Evolutionary conservation across 2,797 vertebrate species (phyloP).

Genomic region (Phataginus tetradactyla): DNA sequence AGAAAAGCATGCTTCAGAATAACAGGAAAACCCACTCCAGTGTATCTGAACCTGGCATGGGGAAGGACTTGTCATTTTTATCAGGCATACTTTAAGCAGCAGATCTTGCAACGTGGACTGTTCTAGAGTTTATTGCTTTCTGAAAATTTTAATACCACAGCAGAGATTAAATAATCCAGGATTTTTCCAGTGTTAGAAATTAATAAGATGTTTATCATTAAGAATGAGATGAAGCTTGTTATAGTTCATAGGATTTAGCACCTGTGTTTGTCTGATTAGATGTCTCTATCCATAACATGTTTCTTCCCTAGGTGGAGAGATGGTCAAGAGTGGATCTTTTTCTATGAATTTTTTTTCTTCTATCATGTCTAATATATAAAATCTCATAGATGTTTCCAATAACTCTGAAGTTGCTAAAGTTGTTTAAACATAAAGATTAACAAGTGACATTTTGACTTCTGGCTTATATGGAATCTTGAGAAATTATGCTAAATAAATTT

Average conservation of each 20-base stretch:
- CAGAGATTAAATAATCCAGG: conserved; percentile 80
- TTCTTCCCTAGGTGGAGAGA: neutral
- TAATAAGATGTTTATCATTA: conserved; percentile 66
- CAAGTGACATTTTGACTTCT: conserved; percentile 39
- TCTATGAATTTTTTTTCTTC: conserved; percentile 27
- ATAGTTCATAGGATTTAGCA: conserved; percentile 47
- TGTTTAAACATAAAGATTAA: conserved; percentile 27
- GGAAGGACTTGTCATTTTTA: conserved; percentile 62
- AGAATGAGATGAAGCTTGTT: conserved; percentile 76
- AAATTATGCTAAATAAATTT: conserved; percentile 42
- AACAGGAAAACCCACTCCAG: conserved; percentile 58
- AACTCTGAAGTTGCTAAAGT: neutral
- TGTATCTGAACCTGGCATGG: conserved; percentile 75
- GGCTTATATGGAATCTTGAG: conserved; percentile 35
- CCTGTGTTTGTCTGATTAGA: neutral
- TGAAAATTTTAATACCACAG: conserved; percentile 81
- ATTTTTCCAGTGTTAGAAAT: conserved; percentile 85
- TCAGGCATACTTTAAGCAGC: conserved; percentile 45
- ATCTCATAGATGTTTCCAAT: conserved; percentile 29
- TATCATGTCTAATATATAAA: neutral
- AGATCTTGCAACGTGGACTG: conserved; percentile 70
- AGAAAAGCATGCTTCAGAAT: conserved; percentile 77
- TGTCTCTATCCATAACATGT: neutral
- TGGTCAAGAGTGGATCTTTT: neutral
- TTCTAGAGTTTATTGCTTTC: conserved; percentile 81